Evolutionary conservation across 2,888 invertebrate genomes (phyloP).

Genomic region (Oscheius sp.): DNA sequence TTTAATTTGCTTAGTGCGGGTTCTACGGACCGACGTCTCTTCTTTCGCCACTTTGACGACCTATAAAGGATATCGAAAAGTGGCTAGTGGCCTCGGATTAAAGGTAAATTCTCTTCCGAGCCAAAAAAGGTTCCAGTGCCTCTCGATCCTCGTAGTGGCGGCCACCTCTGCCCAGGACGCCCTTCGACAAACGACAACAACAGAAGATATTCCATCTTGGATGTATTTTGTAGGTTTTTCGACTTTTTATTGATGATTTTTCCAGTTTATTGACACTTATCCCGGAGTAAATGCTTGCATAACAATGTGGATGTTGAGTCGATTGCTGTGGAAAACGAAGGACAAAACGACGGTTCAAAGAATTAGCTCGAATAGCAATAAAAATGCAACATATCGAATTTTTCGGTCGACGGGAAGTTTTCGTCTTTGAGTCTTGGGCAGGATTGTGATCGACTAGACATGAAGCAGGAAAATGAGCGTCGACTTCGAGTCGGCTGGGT

Average conservation of each 20-base stretch:
- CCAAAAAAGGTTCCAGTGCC: neutral
- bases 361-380: too few relatives aligned
- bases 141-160: neutral
- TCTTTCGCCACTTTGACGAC: slow-evolving; percentile 14
- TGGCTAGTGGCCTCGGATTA: neutral
- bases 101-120: neutral
- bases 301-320: slow-evolving; percentile 16
- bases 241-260: neutral
- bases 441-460: too few relatives aligned
- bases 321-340: neutral
- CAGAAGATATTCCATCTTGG: neutral
- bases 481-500: too few relatives aligned
- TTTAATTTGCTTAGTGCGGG: neutral
- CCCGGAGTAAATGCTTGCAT: neutral
- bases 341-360: neutral
- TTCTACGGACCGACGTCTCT: neutral
- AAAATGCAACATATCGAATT: too few relatives aligned
- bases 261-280: slow-evolving; percentile 27
- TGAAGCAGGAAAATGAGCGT: too few relatives aligned
- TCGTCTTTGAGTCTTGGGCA: too few relatives aligned
- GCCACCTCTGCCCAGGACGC: slow-evolving; percentile 14
- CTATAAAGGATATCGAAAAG: slow-evolving; percentile 15
- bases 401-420: too few relatives aligned
- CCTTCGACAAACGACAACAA: slow-evolving; percentile 15
- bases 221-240: slow-evolving; percentile 1